Conservation (phyloP, 2,113 vertebrate species). For the Festucalex cinctus region DNA sequence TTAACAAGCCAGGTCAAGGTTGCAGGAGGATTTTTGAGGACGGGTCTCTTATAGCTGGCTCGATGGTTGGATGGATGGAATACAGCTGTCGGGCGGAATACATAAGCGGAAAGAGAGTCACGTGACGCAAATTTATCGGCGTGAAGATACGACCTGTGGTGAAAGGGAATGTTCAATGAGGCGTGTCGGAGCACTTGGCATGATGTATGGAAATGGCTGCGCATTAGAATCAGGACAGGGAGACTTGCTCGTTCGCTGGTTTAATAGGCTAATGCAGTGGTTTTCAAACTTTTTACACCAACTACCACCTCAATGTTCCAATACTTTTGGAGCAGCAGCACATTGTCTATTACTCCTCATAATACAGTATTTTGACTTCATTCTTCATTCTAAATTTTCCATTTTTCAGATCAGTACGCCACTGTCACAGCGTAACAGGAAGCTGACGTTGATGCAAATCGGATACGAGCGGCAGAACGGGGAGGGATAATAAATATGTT, state of each 20-base stretch:
- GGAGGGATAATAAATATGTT: neutral
- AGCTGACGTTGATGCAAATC: neutral
- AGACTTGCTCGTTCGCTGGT: neutral
- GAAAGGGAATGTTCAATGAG: constrained; percentile 52
- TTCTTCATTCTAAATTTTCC: neutral
- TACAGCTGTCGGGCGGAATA: neutral
- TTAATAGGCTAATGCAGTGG: neutral
- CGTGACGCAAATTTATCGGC: neutral
- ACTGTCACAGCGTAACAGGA: neutral
- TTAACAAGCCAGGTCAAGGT: constrained; percentile 7
- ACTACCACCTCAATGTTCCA: neutral
- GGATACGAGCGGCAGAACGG: neutral
- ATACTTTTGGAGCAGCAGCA: neutral
- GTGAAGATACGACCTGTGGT: constrained; percentile 20
- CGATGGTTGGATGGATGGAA: neutral
- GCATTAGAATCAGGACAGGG: constrained; percentile 10
- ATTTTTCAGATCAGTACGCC: neutral
- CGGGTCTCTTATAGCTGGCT: neutral
- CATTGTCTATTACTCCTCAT: neutral
- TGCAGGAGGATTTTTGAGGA: neutral
- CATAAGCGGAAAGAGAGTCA: neutral
- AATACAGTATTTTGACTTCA: neutral
- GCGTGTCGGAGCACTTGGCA: neutral
- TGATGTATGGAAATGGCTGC: neutral
- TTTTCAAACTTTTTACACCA: neutral